phyloP scores from a whole-genome alignment of 2,888 invertebrate species.

The Drosophila rubida region DNA sequence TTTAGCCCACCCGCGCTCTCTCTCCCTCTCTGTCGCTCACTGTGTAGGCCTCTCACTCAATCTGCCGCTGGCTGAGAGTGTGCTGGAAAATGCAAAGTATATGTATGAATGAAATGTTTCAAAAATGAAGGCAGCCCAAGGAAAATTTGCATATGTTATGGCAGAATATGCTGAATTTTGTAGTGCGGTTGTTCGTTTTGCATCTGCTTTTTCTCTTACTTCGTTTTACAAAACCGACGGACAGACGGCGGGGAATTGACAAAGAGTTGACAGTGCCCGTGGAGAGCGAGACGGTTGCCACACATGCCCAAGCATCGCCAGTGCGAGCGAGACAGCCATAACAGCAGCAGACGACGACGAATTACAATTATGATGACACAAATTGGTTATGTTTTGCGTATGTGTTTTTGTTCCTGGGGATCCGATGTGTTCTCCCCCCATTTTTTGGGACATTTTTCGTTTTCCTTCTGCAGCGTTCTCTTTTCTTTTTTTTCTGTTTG shows the following conservation, averaged over 20 bases:
- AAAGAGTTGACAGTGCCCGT: constrained; percentile 47
- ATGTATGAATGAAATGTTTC: constrained; percentile 17
- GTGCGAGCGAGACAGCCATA: constrained; percentile 30
- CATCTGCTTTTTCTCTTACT: neutral
- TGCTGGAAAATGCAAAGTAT: neutral
- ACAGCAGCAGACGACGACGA: constrained; percentile 47
- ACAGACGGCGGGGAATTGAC: constrained; percentile 3
- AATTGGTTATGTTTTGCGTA: constrained; percentile 77
- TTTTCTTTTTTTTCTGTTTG: no score
- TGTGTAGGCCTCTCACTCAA: neutral
- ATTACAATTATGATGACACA: constrained; percentile 81
- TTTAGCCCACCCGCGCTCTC: neutral
- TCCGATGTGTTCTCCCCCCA: constrained; percentile 20
- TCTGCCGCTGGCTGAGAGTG: neutral
- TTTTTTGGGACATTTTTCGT: constrained; percentile 30
- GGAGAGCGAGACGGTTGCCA: constrained; percentile 33
- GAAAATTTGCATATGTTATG: constrained; percentile 57
- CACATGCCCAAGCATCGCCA: neutral
- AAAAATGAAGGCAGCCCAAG: constrained; percentile 25
- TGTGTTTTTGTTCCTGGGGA: constrained; percentile 49
- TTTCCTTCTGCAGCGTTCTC: neutral
- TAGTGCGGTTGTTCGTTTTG: constrained; percentile 41
- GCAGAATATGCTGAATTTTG: constrained; percentile 48
- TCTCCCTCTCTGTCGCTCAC: neutral
- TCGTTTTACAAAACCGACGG: neutral